Evolutionary conservation across 2,888 invertebrate species (phyloP), one percentile per base, ranked within the genome.

Genomic region (Nezara viridula): DNA sequence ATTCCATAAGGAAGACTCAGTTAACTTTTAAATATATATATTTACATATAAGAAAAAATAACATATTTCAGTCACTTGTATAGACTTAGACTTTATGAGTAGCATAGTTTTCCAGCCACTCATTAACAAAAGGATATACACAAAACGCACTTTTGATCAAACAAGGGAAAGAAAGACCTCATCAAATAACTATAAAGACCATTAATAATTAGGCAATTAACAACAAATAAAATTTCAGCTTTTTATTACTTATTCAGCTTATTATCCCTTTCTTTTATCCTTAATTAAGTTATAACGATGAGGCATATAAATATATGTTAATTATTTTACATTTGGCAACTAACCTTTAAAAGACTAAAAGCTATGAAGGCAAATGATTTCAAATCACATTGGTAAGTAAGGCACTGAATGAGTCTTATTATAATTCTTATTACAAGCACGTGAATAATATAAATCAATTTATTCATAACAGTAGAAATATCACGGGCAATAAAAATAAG

Each of bases 371-470:
- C 66, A 73, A 73, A 73, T 6, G 66, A 73, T 73, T 73, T 73
- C 9, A 73, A 44, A 88, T 73, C 88, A 88, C 88, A 88, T 40
- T 88, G 73, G 47, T 73, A 88, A 47, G 66, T 88, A 88, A 88
- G 88, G 88, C 88, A 88, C 88, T 88, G 88, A 88, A 66, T 73
- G 88, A 88, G 73, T 44, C 81, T 47, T 81, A 81, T 81, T 81
- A n/a, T 44, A 77, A 40, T 44, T 77, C 27, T 60, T 27, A 14
- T 60, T 60, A 60, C 60, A 73, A 73, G 66, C 37, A 73, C 32
- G 19, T 73, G 66, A 73, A 73, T 73, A 73, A 37, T 37, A 73
- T 37, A 73, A 73, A 37, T 73, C 66, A 73, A 73, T 73, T 73
- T 37, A 32, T 73, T 37, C 7, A 37, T 73, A 73, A 73, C 66